Percentiles rank a stretch among this genome's conserved stretches.
phyloP scores from a whole-genome alignment of 2,888 invertebrate species.

The Galerucella calmariensis region DNA sequence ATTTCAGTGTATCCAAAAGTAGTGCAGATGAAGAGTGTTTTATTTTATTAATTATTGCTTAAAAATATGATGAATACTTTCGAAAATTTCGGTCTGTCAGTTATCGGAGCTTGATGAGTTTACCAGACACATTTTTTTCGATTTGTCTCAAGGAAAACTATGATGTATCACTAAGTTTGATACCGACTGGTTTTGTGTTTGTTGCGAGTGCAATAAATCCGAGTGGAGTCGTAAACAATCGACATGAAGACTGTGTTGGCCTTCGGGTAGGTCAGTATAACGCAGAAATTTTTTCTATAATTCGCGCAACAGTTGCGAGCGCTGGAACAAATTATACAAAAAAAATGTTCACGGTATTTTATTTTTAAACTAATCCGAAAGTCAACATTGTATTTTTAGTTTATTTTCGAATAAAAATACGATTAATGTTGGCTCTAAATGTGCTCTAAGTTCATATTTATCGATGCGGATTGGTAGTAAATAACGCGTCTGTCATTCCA shows the following conservation, averaged over 20 bases:
- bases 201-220: slow-evolving; percentile 25
- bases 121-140: slow-evolving; percentile 8
- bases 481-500: slow-evolving; percentile 29
- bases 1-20: slow-evolving; percentile 4
- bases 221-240: slow-evolving; percentile 37
- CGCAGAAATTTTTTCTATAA: slow-evolving; percentile 31
- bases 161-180: slow-evolving; percentile 24
- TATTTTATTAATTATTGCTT: background rate
- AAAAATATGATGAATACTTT: background rate
- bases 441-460: slow-evolving; percentile 37
- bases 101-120: background rate
- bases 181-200: slow-evolving; percentile 26
- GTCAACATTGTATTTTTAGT: slow-evolving; percentile 28
- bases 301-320: slow-evolving; percentile 14
- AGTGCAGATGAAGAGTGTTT: background rate
- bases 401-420: slow-evolving; percentile 29
- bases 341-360: slow-evolving; percentile 11
- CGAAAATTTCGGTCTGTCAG: background rate
- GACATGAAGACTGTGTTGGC: slow-evolving; percentile 33
- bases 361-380: slow-evolving; percentile 20
- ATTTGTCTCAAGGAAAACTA: slow-evolving; percentile 26
- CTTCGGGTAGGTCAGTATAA: slow-evolving; percentile 42
- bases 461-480: slow-evolving; percentile 25
- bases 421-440: slow-evolving; percentile 34
- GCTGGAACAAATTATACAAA: slow-evolving; percentile 20